Base-by-base conservation (phyloP, 2,113 vertebrate species). In the Chionodraco myersi region DNA sequence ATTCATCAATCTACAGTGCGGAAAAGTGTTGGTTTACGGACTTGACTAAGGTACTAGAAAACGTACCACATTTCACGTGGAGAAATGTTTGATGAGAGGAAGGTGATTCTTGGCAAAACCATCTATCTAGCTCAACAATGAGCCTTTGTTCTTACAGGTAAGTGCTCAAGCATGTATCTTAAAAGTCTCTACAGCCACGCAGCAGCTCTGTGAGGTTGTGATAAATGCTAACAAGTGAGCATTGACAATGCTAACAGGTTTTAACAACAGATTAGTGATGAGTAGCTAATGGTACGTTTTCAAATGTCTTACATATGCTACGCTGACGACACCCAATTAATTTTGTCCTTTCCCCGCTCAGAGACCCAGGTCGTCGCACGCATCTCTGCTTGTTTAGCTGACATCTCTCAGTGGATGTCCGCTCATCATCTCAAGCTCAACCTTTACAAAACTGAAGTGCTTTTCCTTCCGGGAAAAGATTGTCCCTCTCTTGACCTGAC, bases 1-100 rank as follows among this genome's bases (percentile, higher is more conserved):
- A 92, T 92, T 77, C 69, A 90, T 94, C 90, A 94, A 72, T 83
- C 84, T 75, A 13, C 57, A 79, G 30, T 62, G 49, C 62, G 82
- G 78, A 63, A 70, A 80, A 26, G 74, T 69, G 71, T 76, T 79
- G 51, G 63, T 82, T 92, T 78, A 88, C 76, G 72, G 51, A 47
- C 36, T 36, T 66, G 67, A 59, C 62, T 8, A 49, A 45, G 65
- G 59, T 52, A 53, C 5, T 59, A 8, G 4, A 61, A 13, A 53
- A 30, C 48, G 62, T 54, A 10, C 3, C n/a, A 54, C n/a, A 36
- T 62, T 49, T 64, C 16, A 52, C 49, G 34, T 36, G 45, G 12
- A 60, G 11, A 52, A 80, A 63, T 61, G 41, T 30, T 18, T 41
- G 30, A 67, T 56, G 10, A 2, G n/a, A 57, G n/a, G 21, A 68